Evolutionary conservation across 2,797 vertebrate species (phyloP), one percentile per base, ranked within the genome.

Genomic region (Danio jaintianensis): DNA sequence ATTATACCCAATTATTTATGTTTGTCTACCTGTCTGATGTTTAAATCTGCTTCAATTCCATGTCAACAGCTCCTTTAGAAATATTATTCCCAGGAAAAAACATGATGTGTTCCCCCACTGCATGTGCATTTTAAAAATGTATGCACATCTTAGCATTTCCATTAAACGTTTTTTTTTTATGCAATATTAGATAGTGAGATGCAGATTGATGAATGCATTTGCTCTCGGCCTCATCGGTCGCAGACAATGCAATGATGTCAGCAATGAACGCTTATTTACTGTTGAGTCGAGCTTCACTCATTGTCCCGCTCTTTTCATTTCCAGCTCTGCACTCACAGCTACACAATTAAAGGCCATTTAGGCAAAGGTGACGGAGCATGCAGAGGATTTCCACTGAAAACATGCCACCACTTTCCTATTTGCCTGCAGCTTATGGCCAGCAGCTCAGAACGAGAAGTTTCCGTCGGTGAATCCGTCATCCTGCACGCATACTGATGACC

Each of bases 191-290:
- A n/a, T n/a, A 6, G 22, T 50, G 45, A 38, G 58, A 5, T 50
- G 62, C 11, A 40, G 58, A 63, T 29, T 29, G 3, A 29, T 29
- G 29, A 29, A 29, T 29, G n/a, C 29, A 29, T 29, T 3, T 75
- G 78, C 83, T 78, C 84, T 79, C 82, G 84, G 82, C 80, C 91
- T 89, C 92, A 93, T 93, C 93, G 91, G 87, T 92, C 89, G 88
- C 82, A 83, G 85, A 95, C 93, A 93, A 94, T 93, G 88, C 91
- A 91, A 90, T 94, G 95, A 96, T 94, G 95, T 96, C 95, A 96
- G 93, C 93, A 94, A 94, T 94, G 94, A 93, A 91, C 90, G 93
- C 91, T 94, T 94, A 94, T 95, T 96, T 96, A 94, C 93, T 94
- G 94, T 95, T 95, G 93, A 96, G 94, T 95, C 96, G 94, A 95